Evolutionary conservation across 2,888 invertebrate species (phyloP).

Genomic region (Heliconius aoede): DNA sequence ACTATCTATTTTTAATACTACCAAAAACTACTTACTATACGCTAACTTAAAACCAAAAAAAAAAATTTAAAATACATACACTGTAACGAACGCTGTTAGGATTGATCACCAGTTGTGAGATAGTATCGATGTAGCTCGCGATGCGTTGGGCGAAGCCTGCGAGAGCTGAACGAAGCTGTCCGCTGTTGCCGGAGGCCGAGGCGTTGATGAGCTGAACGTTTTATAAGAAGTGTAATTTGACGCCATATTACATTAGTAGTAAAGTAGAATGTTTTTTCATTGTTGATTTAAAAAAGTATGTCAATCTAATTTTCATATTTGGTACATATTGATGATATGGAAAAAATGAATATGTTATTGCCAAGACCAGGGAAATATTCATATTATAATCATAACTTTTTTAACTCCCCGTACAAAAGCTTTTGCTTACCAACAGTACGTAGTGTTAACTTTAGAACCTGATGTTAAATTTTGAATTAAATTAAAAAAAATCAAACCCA

Average conservation of each 20-base stretch:
- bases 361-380: background rate
- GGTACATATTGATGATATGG: too few relatives aligned
- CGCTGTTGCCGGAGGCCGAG: conserved; percentile 56
- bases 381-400: too few relatives aligned
- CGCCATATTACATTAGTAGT: too few relatives aligned
- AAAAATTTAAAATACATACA: conserved; percentile 56
- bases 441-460: too few relatives aligned
- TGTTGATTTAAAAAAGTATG: too few relatives aligned
- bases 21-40: background rate
- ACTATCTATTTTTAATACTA: too few relatives aligned
- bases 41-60: background rate
- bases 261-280: too few relatives aligned
- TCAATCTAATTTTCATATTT: too few relatives aligned
- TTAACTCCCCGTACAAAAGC: too few relatives aligned
- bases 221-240: background rate
- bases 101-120: conserved; percentile 57
- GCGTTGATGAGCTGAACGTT: conserved; percentile 60
- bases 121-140: conserved; percentile 56
- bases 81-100: conserved; percentile 56
- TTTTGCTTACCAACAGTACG: too few relatives aligned
- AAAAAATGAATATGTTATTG: background rate
- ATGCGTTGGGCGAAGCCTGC: conserved; percentile 54
- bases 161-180: conserved; percentile 51
- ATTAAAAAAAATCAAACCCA: background rate
- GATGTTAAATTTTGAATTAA: background rate